Conservation (phyloP, 2,113 vertebrate species). For the Cromileptes altivelis region DNA sequence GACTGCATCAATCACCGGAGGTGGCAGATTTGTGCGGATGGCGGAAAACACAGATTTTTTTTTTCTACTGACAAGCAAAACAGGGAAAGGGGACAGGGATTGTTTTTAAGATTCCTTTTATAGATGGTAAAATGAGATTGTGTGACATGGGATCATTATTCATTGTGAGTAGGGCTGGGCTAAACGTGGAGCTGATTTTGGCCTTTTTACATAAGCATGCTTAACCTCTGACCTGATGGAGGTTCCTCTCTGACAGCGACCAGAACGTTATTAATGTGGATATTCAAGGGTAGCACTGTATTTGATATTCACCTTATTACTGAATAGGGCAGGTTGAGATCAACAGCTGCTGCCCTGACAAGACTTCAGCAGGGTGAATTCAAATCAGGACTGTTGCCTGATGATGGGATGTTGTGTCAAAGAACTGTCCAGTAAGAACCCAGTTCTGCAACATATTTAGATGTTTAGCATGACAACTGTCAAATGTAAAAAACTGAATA, state of each 20-base stretch:
- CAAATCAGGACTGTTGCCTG: background rate
- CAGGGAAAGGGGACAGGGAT: background rate
- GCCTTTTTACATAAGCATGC: background rate
- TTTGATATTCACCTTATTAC: background rate
- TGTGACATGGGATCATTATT: background rate
- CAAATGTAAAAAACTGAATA: background rate
- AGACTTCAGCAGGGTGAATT: background rate
- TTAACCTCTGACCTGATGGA: background rate
- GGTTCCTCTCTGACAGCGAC: background rate
- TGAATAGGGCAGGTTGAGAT: background rate
- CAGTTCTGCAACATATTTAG: background rate
- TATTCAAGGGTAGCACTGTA: background rate
- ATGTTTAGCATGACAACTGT: background rate
- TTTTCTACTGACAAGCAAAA: constrained; percentile 46
- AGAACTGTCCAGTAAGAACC: background rate
- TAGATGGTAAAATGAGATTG: background rate
- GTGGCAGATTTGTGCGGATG: constrained; percentile 65
- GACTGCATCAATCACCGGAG: constrained; percentile 78
- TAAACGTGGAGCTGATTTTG: background rate
- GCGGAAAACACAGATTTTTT: constrained; percentile 38
- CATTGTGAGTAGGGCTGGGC: background rate
- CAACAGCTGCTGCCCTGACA: background rate
- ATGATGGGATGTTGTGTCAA: background rate
- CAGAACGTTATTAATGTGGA: too few relatives aligned
- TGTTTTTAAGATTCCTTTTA: constrained; percentile 2